Percentiles rank a stretch among this genome's conserved stretches.
These are phyloP conservation scores for Diacarnus erythraeanus DNA, from an alignment of 37 sponge, comb jelly and placozoan genomes.

Conservation along the genomic window DNA sequence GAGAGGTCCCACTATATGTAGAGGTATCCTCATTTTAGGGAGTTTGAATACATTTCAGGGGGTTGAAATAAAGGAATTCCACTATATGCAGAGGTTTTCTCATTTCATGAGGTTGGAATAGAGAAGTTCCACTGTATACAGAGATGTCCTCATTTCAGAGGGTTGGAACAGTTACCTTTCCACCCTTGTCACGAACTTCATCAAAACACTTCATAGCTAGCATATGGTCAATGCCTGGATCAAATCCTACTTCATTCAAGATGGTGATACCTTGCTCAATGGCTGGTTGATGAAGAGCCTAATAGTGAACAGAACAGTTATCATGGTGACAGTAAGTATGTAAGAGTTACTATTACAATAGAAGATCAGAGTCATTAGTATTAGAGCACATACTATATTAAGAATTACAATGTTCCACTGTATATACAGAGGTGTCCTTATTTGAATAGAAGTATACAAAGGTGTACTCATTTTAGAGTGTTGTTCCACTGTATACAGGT, in stretches of 20 bases:
- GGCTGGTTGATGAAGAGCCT: slow-evolving; percentile 54
- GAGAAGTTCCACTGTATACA: not conserved
- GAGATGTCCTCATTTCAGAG: not conserved
- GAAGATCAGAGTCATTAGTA: too few relatives aligned
- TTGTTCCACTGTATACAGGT: too few relatives aligned
- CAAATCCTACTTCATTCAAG: slow-evolving; percentile 93
- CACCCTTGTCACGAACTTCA: slow-evolving; percentile 73
- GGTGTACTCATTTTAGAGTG: too few relatives aligned
- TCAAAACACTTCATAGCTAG: slow-evolving; percentile 91
- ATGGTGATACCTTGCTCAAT: slow-evolving; percentile 66
- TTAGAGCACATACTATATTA: too few relatives aligned
- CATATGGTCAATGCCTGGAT: slow-evolving; percentile 99
- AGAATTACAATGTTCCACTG: too few relatives aligned
- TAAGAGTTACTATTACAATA: too few relatives aligned
- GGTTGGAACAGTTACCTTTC: slow-evolving; percentile 59
- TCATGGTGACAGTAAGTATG: too few relatives aligned
- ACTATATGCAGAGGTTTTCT: not conserved
- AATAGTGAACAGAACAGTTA: too few relatives aligned
- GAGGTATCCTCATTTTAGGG: not conserved
- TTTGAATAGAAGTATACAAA: too few relatives aligned
- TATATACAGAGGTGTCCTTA: too few relatives aligned
- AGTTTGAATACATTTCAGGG: not conserved
- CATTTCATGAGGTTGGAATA: not conserved
- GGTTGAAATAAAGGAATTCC: not conserved
- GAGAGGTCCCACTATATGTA: too few relatives aligned